Evolutionary conservation across 2,113 vertebrate genomes (phyloP), one percentile per base, ranked within the genome.

Genomic region (Propithecus coquereli): DNA sequence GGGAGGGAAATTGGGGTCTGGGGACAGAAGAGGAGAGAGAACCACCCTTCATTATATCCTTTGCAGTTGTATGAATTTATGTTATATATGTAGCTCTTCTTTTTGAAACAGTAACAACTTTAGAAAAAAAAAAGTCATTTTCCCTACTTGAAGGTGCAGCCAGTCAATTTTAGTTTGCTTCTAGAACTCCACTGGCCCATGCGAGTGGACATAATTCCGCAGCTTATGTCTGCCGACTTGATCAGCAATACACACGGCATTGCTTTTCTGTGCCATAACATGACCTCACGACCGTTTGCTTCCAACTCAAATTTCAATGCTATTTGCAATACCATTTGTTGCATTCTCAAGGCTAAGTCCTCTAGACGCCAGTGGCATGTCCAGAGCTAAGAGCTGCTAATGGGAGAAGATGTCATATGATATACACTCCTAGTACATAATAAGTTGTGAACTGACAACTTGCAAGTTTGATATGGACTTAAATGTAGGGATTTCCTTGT

Each of bases 61-160:
- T 90, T 81, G 34, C 7, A 20, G 54, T 7, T 66, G 11, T 59
- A 84, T 66, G 54, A 81, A 79, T 87, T 86, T 50, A 30, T 37
- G 12, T 10, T 79, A 87, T 37, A 34, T 34, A 59, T 27, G 17
- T n/a, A 50, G 25, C 25, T 74, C 8, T 87, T 87, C 16, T 11
- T 94, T 87, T 45, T 74, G 66, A 95, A 82, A 80, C 57, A 70
- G 43, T 74, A 91, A 79, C 50, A 59, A 54, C 70, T 30, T 83
- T 79, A 54, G 50, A 5, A 22, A 70, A 52, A 90, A 34, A 43
- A 27, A 11, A 16, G 1, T 14, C 3, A 30, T 50, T 68, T 17
- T 66, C 20, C 5, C 47, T 57, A 20, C 30, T 91, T 79, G 37
- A 63, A 76, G 37, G 4, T 77, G 57, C n/a, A 83, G 8, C 86